Evolutionary conservation across 2,888 invertebrate species (phyloP).

Genomic region (Catotricha subobsoleta): DNA sequence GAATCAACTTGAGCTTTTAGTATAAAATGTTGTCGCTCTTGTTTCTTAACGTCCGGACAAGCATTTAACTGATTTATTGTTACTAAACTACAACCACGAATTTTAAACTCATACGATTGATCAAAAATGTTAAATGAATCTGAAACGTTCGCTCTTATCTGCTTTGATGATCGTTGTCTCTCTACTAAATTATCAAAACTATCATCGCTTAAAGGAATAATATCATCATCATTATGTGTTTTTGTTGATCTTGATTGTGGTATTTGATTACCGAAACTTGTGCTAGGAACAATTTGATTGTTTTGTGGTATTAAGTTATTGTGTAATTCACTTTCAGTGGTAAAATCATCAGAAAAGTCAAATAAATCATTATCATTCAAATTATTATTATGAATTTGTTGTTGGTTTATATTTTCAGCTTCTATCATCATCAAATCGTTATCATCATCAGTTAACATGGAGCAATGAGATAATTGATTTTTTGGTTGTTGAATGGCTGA

Average conservation of each 20-base stretch:
- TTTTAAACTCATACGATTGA: constrained; percentile 9
- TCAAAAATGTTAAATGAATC: constrained; percentile 1
- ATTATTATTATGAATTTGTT: no score
- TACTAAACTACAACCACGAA: constrained; percentile 6
- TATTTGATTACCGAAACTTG: not conserved
- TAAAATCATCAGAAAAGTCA: not conserved
- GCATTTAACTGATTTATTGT: constrained; percentile 9
- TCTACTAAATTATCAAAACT: no score
- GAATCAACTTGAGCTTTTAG: constrained; percentile 5
- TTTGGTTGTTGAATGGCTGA: not conserved
- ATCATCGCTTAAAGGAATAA: no score
- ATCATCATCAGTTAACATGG: not conserved
- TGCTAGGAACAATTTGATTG: not conserved
- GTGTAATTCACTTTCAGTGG: no score
- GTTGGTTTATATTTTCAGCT: no score
- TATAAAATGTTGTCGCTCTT: constrained; percentile 5
- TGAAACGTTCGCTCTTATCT: no score
- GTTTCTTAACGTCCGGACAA: not conserved
- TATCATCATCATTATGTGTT: no score
- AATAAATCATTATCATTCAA: not conserved
- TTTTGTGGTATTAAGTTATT: not conserved
- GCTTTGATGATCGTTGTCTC: no score
- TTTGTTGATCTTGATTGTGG: not conserved
- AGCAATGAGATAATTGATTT: not conserved
- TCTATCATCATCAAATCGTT: constrained; percentile 2